phyloP scores from a whole-genome alignment of 2,888 invertebrate genomes.

The Yponomeuta plumbellus region DNA sequence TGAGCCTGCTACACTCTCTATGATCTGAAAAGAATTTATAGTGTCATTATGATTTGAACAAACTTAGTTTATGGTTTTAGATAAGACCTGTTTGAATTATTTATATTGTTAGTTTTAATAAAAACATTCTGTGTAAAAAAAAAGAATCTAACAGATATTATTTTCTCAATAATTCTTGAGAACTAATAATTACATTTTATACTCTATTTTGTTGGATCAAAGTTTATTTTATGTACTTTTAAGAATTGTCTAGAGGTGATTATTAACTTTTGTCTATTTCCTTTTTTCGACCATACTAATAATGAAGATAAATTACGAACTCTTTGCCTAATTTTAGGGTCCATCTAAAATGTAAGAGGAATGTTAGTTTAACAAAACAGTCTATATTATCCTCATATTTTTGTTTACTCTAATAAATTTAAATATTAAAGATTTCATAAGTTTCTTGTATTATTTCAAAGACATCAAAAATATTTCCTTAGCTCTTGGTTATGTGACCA shows the following conservation, averaged over 20 bases:
- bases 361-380: conserved; percentile 46
- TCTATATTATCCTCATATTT: conserved; percentile 5
- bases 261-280: background rate
- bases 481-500: background rate
- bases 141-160: too few relatives aligned
- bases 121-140: too few relatives aligned
- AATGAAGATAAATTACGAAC: conserved; percentile 48
- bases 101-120: too few relatives aligned
- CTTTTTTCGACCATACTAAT: conserved; percentile 1
- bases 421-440: conserved; percentile 10
- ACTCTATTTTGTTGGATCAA: background rate
- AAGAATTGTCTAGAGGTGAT: background rate
- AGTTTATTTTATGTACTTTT: background rate
- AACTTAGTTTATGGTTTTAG: background rate
- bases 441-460: conserved; percentile 10
- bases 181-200: too few relatives aligned
- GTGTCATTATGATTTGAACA: background rate
- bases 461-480: background rate
- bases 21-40: background rate
- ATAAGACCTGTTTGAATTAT: background rate
- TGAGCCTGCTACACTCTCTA: background rate
- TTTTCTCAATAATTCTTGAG: too few relatives aligned
- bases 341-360: conserved; percentile 56
- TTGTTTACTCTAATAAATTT: conserved; percentile 7
- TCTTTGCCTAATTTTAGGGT: conserved; percentile 50